A percentile compares a stretch with the other conserved stretches of the same genome.
phyloP scores from a whole-genome alignment of 2,888 invertebrate species.

The Heliconius aoede region DNA sequence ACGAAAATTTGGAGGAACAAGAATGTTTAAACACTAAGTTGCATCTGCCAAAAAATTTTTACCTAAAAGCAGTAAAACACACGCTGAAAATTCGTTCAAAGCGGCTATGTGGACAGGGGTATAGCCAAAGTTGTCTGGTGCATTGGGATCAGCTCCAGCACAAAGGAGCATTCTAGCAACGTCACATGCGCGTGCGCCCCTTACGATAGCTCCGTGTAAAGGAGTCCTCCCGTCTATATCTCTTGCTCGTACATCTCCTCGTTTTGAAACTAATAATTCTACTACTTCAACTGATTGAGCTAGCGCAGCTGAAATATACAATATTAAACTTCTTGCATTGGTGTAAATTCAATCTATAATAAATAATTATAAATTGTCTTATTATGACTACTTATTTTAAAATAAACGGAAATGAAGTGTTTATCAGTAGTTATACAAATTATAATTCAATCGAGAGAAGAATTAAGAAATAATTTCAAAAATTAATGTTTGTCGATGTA shows the following conservation, averaged over 20 bases:
- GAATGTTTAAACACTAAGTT: too few relatives aligned
- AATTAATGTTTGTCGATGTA: too few relatives aligned
- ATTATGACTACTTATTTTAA: too few relatives aligned
- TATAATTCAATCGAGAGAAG: too few relatives aligned
- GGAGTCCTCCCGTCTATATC: constrained; percentile 91
- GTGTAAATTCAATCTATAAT: not conserved
- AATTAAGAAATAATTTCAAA: too few relatives aligned
- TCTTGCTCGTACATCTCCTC: constrained; percentile 86
- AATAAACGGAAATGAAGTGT: too few relatives aligned
- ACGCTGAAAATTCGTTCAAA: constrained; percentile 90
- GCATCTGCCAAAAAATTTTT: constrained; percentile 35
- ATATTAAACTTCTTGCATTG: not conserved
- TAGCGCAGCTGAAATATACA: constrained; percentile 84
- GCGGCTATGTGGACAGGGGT: constrained; percentile 93
- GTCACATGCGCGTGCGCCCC: constrained; percentile 88
- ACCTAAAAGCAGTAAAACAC: constrained; percentile 88
- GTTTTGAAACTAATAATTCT: constrained; percentile 86
- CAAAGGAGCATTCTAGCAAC: constrained; percentile 86
- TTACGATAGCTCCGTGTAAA: constrained; percentile 91
- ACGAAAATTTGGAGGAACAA: too few relatives aligned
- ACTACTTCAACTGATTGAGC: constrained; percentile 91
- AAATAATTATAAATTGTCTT: not conserved
- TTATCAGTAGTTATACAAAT: too few relatives aligned
- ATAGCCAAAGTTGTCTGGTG: constrained; percentile 91
- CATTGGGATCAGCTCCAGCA: constrained; percentile 89